Evolutionary conservation across 2,888 invertebrate species (phyloP), one percentile per base, ranked within the genome.

Genomic region (Drosophila acutilabella): DNA sequence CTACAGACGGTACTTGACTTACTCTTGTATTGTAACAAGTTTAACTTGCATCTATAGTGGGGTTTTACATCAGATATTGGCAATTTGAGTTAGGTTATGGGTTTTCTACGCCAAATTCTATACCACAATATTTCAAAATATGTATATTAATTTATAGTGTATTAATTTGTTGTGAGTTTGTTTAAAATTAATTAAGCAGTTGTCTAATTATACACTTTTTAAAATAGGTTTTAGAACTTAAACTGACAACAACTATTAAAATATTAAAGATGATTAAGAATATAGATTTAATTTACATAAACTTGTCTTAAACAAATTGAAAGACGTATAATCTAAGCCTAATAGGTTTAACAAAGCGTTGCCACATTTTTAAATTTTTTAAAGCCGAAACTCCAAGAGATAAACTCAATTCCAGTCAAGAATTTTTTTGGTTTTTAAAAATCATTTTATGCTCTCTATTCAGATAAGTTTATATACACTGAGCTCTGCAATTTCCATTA

Each of bases 401-500:
- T 18, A 20, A n/a, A 14, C 23, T 44, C 30, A 11, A 33, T 44
- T 47, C 47, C 47, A 58, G 57, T 58, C 57, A 58, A 26, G 36
- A 14, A 40, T 14, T 5, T 30, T 2, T 30, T 30, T 30, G 2
- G 8, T 7, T 2, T 30, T 30, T 30, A 1, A 13, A 23, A 11
- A 23, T 11, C 3, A 11, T 41, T 53, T 40, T 53, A 41, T 53
- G 5, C 23, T 40, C 40, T 40, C 47, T 38, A 48, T 48, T 38
- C 23, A 26, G 16, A 38, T 13, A 26, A 40, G 40, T 48, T 58
- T 40, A 38, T 48, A 40, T 16, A 33, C 33, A 52, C 18, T 5
- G 42, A 42, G 14, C 33, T 20, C 14, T 23, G 51, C 14, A 51
- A 38, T 54, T 62, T 62, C 62, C 62, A 69, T 69, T 56, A 69